Evolutionary conservation across 2,797 vertebrate genomes (phyloP).

Genomic region (Epinephelus awoara): DNA sequence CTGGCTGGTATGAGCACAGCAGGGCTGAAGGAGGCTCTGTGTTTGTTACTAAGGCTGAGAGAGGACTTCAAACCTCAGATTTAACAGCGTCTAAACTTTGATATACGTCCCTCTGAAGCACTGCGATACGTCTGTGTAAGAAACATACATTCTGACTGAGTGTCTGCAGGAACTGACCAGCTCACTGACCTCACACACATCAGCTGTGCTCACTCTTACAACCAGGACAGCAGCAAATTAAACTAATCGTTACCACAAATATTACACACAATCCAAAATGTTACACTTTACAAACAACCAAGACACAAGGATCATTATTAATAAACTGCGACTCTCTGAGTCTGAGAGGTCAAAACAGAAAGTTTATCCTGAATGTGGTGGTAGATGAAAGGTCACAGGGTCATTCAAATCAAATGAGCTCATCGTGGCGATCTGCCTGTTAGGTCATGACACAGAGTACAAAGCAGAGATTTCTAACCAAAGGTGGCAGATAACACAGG

Average conservation of each 20-base stretch:
- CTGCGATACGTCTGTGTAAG: neutral
- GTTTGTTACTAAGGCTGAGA: neutral
- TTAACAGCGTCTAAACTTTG: neutral
- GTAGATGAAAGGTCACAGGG: neutral
- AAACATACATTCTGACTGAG: too few relatives aligned
- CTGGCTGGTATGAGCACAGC: conserved; percentile 22
- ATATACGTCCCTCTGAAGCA: neutral
- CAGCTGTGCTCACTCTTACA: neutral
- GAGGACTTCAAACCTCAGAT: neutral
- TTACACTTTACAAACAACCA: neutral
- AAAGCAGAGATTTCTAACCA: neutral
- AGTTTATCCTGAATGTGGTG: neutral
- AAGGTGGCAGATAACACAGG: neutral
- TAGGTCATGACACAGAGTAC: neutral
- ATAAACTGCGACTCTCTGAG: neutral
- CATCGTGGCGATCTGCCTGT: neutral
- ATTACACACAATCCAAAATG: neutral
- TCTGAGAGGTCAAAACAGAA: neutral
- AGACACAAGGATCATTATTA: neutral
- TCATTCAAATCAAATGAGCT: neutral
- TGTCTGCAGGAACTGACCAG: too few relatives aligned
- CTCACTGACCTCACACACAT: too few relatives aligned
- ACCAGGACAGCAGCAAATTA: neutral
- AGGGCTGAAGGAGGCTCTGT: neutral
- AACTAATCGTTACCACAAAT: neutral